These are phyloP conservation scores for Scatophagus argus DNA, from an alignment of 2,113 vertebrate species.

Conservation along the genomic window DNA sequence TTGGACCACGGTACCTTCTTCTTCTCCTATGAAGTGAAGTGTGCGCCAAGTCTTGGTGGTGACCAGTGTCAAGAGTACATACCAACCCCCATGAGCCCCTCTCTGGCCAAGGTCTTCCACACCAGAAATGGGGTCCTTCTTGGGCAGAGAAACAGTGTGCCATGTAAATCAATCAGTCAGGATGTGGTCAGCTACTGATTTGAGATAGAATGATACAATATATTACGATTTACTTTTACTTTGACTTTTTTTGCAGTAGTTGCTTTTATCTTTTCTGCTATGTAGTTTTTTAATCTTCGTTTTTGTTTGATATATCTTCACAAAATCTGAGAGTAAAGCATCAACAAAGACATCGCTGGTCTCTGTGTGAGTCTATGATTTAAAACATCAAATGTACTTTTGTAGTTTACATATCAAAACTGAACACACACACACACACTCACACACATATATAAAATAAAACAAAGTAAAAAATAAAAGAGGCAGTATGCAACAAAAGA, in stretches of 20 bases:
- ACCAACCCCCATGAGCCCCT: too few relatives aligned
- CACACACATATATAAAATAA: too few relatives aligned
- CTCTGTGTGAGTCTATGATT: background rate
- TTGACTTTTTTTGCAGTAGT: background rate
- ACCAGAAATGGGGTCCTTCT: too few relatives aligned
- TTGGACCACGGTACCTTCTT: too few relatives aligned
- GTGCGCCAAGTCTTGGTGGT: constrained; percentile 78
- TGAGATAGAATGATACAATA: too few relatives aligned
- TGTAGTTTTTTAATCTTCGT: background rate
- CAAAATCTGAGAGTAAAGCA: constrained; percentile 18
- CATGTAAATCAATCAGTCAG: background rate
- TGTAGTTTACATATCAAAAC: too few relatives aligned
- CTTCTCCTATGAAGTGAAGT: constrained; percentile 68
- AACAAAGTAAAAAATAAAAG: too few relatives aligned
- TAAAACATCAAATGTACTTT: background rate
- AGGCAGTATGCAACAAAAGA: too few relatives aligned
- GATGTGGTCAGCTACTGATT: too few relatives aligned
- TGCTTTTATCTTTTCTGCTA: background rate
- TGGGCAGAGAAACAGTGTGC: constrained; percentile 23
- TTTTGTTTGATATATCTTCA: background rate
- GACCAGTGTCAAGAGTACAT: constrained; percentile 72
- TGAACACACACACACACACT: too few relatives aligned
- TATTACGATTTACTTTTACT: background rate
- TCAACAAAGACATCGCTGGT: constrained; percentile 3
- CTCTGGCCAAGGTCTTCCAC: too few relatives aligned